Evolutionary conservation across 1,140 invertebrate species (phyloP), one percentile per base, ranked within the genome.

Genomic region (Saccostrea cuccullata): DNA sequence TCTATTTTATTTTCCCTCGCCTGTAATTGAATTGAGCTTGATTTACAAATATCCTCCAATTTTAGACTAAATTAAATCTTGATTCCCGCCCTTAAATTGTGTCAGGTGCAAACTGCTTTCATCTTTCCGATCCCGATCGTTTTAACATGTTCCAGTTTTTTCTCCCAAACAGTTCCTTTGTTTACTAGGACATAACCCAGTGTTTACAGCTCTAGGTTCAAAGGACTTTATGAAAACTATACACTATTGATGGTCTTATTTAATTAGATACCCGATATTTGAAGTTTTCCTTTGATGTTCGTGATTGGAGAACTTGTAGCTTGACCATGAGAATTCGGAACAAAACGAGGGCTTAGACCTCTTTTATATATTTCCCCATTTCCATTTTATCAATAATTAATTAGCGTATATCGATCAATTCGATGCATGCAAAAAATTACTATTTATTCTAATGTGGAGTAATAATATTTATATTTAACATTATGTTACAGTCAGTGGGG

Each of bases 401-500:
- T 77, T 30, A 30, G 5, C 13, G 70, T 36, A 36, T 2, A 77
- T 73, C 67, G 67, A 77, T 77, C 13, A 15, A 13, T 77, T 30
- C 70, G 26, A 36, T 30, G 26, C 15, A 77, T 77, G 23, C 58
- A 77, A 73, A 77, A 26, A 77, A 2, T 36, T 77, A 30, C 0
- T 26, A 30, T 9, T 77, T 23, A 30, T 30, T 77, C 13, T 2
- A 77, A 30, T 30, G 11, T 77, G 13, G 26, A 77, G 23, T 30
- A 36, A 64, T n/a, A 64, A 20, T 64, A n/a, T 64, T 20, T 8
- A 77, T 77, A 4, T 77, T 30, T 23, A 40, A 30, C 55, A 47
- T 55, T 55, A 23, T 47, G n/a, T 85, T 90, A 56, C 90, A 95
- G 95, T 84, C 93, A 98, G 60, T 99, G 98, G 98, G 96, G 97